phyloP scores from a whole-genome alignment of 2,113 vertebrate genomes.

The Prinia subflava region DNA sequence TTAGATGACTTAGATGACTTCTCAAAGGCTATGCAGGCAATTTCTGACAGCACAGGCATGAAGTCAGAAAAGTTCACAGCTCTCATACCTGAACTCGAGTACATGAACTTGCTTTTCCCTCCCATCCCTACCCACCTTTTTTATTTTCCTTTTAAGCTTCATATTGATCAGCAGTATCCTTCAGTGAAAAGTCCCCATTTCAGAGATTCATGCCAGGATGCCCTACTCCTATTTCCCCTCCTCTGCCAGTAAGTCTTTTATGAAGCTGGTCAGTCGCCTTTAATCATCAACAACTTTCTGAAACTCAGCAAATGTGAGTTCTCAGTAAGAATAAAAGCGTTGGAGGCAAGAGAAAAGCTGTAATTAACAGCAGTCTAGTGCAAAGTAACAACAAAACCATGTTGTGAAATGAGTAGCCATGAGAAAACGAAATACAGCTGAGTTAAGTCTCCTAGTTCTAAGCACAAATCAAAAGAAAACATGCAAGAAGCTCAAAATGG shows the following conservation, averaged over 20 bases:
- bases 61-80: neutral
- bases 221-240: neutral
- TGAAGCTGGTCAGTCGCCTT: neutral
- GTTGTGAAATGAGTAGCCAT: neutral
- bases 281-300: neutral
- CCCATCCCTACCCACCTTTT: neutral
- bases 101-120: neutral
- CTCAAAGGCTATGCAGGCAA: neutral
- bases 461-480: neutral
- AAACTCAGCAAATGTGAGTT: neutral
- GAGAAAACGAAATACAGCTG: neutral
- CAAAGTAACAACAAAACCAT: neutral
- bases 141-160: neutral
- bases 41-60: neutral
- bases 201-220: neutral
- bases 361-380: neutral
- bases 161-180: neutral
- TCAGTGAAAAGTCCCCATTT: neutral
- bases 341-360: neutral
- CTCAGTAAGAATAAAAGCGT: neutral
- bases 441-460: neutral
- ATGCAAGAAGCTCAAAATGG: neutral
- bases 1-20: neutral
- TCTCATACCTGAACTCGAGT: neutral
- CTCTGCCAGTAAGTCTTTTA: neutral